Base-by-base conservation (phyloP, 2,888 invertebrate genomes). In the Pharmacophagus antenor region DNA sequence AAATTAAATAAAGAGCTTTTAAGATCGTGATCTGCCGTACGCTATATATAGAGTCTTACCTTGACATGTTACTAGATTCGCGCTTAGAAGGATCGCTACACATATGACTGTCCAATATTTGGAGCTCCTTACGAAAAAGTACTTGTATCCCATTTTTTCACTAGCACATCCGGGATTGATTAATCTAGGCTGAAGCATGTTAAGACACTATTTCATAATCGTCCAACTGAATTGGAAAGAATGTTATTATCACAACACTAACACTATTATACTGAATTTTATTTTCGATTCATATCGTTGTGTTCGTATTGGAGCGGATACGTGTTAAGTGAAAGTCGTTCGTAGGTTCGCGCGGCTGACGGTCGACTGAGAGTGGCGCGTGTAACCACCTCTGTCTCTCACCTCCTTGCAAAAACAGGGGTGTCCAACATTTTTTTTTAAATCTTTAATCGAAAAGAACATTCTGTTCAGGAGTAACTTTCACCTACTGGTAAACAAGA, bases 151-250 rank as follows among this genome's bases (percentile, higher is more conserved):
- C 76, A 77, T 74, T 70, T 69, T 76, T 64, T 64, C 78, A 74
- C 80, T 69, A 68, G 70, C 82, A 86, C 84, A 78, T 72, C 73
- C 77, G 47, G 54, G n/a, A 59, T 17, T 17, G 72, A 71, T 71
- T 78, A 85, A 80, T 82, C 87, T 88, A 49, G 87, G 87, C 74
- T 87, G 87, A 56, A 88, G 84, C 89, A 88, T 88, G 74, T 74
- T 74, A 79, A 77, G 55, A 61, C 70, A 71, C 79, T 73, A 75
- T 79, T 74, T 74, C 74, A 73, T 73, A 70, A 73, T 72, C 67
- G 63, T 66, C 49, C 48, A 58, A 57, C 65, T 58, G 54, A 60
- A 55, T 27, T 56, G 57, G n/a, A 21, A 18, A 41, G 23, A 62
- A 62, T 61, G 53, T 49, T 59, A 41, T 65, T 64, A 64, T 68